These are phyloP conservation scores for Atherinosoma microstoma DNA, from an alignment of 2,797 vertebrate species.

Conservation along the genomic window DNA sequence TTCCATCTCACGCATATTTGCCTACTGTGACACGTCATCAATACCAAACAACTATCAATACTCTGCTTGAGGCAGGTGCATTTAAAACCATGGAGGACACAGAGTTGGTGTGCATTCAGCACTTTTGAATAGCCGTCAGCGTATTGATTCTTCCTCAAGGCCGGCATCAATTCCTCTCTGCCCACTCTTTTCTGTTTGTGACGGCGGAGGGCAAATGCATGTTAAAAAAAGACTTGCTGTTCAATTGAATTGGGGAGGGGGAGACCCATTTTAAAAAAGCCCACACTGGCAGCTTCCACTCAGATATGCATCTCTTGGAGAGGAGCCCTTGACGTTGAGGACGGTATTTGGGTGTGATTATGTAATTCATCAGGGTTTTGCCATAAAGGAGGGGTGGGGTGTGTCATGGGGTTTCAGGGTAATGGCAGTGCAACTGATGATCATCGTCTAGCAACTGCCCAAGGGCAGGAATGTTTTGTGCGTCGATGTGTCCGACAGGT, in stretches of 20 bases:
- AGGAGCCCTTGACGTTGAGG: slow-evolving; percentile 34
- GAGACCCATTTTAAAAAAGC: slow-evolving; percentile 27
- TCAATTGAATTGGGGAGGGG: slow-evolving; percentile 27
- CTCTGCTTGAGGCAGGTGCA: slow-evolving; percentile 55
- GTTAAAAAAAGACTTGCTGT: slow-evolving; percentile 38
- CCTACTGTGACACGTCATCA: slow-evolving; percentile 63
- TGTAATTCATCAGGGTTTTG: slow-evolving; percentile 77
- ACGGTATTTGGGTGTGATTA: slow-evolving; percentile 73
- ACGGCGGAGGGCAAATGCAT: slow-evolving; percentile 45
- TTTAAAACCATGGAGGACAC: slow-evolving; percentile 66
- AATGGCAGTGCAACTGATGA: slow-evolving; percentile 64
- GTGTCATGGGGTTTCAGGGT: slow-evolving; percentile 51
- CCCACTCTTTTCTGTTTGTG: slow-evolving; percentile 52
- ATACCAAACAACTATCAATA: slow-evolving; percentile 70
- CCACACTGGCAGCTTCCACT: slow-evolving; percentile 35
- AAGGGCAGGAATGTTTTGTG: slow-evolving; percentile 80
- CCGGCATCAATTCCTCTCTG: slow-evolving; percentile 63
- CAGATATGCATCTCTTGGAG: slow-evolving; percentile 37
- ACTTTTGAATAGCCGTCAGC: slow-evolving; percentile 73
- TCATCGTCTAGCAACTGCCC: slow-evolving; percentile 80
- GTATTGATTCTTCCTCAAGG: slow-evolving; percentile 75
- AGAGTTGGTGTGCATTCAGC: slow-evolving; percentile 72
- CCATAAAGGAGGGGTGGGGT: slow-evolving; percentile 45
- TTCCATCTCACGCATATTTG: slow-evolving; percentile 54
- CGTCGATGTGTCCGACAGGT: slow-evolving; percentile 81